Evolutionary conservation across 2,113 vertebrate species (phyloP).

Genomic region (Dicrurus megarhynchus): DNA sequence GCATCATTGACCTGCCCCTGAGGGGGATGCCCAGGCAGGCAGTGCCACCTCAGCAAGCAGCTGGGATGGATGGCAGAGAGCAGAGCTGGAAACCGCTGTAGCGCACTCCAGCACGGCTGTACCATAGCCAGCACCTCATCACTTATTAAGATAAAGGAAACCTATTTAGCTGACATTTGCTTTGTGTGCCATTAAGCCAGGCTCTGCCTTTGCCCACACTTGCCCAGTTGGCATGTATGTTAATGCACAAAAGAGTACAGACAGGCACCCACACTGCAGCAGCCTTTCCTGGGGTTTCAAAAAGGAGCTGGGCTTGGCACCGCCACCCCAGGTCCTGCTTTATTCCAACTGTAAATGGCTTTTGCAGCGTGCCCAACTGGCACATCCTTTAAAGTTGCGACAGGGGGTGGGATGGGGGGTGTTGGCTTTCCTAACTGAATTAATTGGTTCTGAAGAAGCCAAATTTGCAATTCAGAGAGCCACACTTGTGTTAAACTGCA

Average conservation of each 20-base stretch:
- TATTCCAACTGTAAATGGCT: neutral
- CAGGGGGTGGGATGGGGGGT: neutral
- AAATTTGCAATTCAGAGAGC: neutral
- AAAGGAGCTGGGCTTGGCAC: constrained; percentile 5
- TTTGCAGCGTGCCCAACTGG: neutral
- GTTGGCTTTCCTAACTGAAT: constrained; percentile 4
- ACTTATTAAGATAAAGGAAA: constrained; percentile 30
- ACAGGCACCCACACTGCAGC: neutral
- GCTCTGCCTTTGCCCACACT: neutral
- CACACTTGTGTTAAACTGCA: neutral
- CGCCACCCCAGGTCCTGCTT: neutral
- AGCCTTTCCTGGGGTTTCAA: neutral
- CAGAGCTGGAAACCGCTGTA: neutral
- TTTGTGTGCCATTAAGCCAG: constrained; percentile 1
- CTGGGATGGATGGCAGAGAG: neutral
- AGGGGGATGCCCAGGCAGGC: accelerated
- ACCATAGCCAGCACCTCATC: neutral
- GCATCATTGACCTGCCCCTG: accelerated
- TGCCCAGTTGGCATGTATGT: neutral
- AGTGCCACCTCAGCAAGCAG: neutral
- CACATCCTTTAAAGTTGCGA: neutral
- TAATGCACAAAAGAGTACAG: neutral
- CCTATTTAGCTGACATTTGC: constrained; percentile 17
- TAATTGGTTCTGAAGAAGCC: neutral
- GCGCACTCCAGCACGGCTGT: neutral